Evolutionary conservation across 1,140 invertebrate genomes (phyloP).

Genomic region (Drosophila mayri): DNA sequence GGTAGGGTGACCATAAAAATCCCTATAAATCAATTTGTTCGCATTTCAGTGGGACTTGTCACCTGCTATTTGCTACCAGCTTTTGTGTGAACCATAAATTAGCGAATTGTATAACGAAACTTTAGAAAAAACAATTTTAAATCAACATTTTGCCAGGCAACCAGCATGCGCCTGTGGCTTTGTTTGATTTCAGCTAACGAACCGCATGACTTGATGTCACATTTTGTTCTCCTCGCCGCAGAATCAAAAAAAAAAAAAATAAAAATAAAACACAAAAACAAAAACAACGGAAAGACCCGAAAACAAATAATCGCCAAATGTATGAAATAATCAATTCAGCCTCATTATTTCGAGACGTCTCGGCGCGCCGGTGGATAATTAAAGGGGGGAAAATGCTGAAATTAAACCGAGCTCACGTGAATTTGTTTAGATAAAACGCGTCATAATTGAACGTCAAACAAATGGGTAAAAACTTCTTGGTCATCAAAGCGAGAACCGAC

Average conservation of each 20-base stretch:
- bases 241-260: slow-evolving; percentile 14
- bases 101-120: slow-evolving; percentile 44
- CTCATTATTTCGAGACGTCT: slow-evolving; percentile 58
- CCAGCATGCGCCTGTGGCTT: slow-evolving; percentile 22
- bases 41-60: slow-evolving; percentile 27
- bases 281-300: slow-evolving; percentile 31
- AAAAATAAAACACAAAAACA: background rate
- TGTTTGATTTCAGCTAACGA: slow-evolving; percentile 66
- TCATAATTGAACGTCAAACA: slow-evolving; percentile 52
- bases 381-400: slow-evolving; percentile 4
- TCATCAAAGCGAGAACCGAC: slow-evolving; percentile 56
- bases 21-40: slow-evolving; percentile 13
- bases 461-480: slow-evolving; percentile 41
- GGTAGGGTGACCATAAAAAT: slow-evolving; percentile 4
- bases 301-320: slow-evolving; percentile 42
- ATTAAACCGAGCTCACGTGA: slow-evolving; percentile 48
- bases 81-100: slow-evolving; percentile 54
- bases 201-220: slow-evolving; percentile 65
- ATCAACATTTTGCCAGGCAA: slow-evolving; percentile 46
- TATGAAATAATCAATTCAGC: slow-evolving; percentile 57
- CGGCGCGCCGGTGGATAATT: slow-evolving; percentile 25
- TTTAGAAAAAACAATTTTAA: slow-evolving; percentile 33
- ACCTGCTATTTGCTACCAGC: slow-evolving; percentile 28
- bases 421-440: slow-evolving; percentile 61
- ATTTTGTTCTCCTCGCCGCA: slow-evolving; percentile 46